Evolutionary conservation across 2,888 invertebrate genomes (phyloP).

Genomic region (Druceiella hillmani): DNA sequence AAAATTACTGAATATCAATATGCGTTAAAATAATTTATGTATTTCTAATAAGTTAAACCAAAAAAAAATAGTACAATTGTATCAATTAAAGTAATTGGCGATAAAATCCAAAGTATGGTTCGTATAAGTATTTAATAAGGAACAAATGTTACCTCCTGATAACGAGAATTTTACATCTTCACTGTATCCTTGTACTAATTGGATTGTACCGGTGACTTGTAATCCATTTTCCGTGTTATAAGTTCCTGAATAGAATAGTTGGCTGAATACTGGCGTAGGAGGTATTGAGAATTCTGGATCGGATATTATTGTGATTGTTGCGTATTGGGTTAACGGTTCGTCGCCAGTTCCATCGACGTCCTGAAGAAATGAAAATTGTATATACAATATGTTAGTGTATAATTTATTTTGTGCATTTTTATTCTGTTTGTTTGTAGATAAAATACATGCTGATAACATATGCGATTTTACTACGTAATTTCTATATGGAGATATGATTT

Average conservation of each 20-base stretch:
- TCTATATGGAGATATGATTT: no score
- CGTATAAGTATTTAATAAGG: no score
- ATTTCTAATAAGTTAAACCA: no score
- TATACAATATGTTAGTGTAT: no score
- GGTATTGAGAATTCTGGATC: constrained; percentile 38
- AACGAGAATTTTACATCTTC: constrained; percentile 33
- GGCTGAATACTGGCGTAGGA: constrained; percentile 40
- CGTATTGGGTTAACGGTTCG: constrained; percentile 28
- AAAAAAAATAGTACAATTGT: no score
- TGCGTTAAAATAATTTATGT: background rate
- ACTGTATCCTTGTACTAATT: constrained; percentile 35
- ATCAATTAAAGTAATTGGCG: no score
- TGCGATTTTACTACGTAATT: no score
- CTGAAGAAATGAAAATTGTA: no score
- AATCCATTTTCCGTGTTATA: constrained; percentile 34
- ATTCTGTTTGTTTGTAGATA: no score
- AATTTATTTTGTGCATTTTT: no score
- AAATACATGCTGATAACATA: no score
- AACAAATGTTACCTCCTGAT: constrained; percentile 32
- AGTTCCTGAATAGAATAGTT: constrained; percentile 38
- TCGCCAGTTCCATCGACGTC: constrained; percentile 37
- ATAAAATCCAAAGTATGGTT: no score
- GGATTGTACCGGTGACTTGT: constrained; percentile 29
- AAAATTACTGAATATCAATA: constrained; percentile 6
- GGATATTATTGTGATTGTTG: constrained; percentile 34